Conservation (phyloP, 92 coral and sea anemone species). For the Actinostola sp. region DNA sequence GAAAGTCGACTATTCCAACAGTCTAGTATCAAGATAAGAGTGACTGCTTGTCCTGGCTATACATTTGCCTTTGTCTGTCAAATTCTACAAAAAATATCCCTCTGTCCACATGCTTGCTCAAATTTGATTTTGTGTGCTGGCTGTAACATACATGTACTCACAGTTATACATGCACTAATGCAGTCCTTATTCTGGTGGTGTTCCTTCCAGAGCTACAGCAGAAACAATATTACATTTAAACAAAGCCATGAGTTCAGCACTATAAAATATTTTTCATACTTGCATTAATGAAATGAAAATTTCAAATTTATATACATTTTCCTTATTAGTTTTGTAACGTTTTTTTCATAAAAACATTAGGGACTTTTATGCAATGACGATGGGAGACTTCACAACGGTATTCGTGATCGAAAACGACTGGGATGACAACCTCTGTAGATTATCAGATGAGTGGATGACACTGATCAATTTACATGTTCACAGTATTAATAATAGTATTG, state of each 20-base stretch:
- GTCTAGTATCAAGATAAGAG: no score
- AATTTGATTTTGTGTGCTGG: background rate
- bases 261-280: background rate
- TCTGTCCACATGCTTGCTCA: background rate
- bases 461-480: background rate
- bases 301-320: no score
- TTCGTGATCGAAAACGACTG: no score
- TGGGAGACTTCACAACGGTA: no score
- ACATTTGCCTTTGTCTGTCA: no score
- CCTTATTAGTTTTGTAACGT: no score
- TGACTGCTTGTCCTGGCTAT: no score
- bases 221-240: background rate
- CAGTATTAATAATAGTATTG: background rate
- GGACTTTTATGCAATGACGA: no score
- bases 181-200: slow-evolving; percentile 80
- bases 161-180: slow-evolving; percentile 90
- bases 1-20: no score
- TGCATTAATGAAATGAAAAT: background rate
- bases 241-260: background rate
- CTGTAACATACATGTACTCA: slow-evolving; percentile 23
- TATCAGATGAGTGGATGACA: no score
- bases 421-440: no score
- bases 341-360: no score
- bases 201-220: slow-evolving; percentile 83
- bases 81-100: background rate